These are phyloP conservation scores for Trachythela sp. DNA, from an alignment of 64 coral and sea anemone species.

Conservation along the genomic window DNA sequence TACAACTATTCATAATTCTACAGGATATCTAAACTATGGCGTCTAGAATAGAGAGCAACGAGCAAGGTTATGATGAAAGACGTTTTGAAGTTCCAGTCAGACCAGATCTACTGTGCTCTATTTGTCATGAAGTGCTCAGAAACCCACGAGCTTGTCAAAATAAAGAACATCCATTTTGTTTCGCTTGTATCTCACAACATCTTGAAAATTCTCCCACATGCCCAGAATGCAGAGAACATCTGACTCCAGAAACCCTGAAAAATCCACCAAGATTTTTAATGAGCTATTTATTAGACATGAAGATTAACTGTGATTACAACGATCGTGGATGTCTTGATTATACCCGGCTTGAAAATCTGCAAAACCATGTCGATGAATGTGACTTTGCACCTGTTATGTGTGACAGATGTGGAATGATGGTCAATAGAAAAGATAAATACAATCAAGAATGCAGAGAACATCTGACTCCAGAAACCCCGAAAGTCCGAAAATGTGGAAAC, in stretches of 20 bases:
- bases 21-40: no score
- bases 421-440: not conserved
- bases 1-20: no score
- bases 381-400: not conserved
- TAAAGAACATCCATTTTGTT: not conserved
- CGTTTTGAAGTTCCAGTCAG: not conserved
- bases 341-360: not conserved
- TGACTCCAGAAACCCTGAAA: not conserved
- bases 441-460: no score
- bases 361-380: not conserved
- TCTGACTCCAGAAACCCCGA: no score
- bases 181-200: not conserved
- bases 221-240: not conserved
- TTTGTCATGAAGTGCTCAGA: no score
- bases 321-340: not conserved
- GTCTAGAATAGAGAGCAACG: no score
- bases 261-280: not conserved
- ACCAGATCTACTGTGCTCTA: not conserved
- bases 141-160: not conserved
- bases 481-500: no score
- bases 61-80: not conserved
- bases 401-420: not conserved
- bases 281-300: not conserved
- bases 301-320: not conserved
- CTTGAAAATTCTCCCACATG: not conserved